Conservation (phyloP, 2,888 invertebrate species). For the Xylota segnis region DNA sequence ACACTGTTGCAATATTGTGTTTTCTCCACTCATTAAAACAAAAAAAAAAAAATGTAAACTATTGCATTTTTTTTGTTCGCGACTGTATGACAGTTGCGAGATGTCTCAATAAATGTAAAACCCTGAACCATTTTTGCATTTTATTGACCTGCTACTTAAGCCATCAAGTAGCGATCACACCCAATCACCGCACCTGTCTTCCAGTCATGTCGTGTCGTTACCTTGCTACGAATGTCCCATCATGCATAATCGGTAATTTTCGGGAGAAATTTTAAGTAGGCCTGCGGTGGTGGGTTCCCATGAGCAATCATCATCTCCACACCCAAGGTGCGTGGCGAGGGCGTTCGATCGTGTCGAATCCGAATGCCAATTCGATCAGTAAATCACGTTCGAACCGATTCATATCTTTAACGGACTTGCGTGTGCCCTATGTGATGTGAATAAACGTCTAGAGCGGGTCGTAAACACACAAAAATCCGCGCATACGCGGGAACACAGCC, state of each 20-base stretch:
- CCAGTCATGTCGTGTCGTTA: slow-evolving; percentile 33
- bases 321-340: slow-evolving; percentile 47
- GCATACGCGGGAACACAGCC: slow-evolving; percentile 2
- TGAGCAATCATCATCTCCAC: slow-evolving; percentile 35
- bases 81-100: slow-evolving; percentile 23
- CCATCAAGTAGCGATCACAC: slow-evolving; percentile 31
- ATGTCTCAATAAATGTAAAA: slow-evolving; percentile 21
- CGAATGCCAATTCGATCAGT: slow-evolving; percentile 52
- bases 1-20: slow-evolving; percentile 13
- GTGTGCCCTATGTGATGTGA: slow-evolving; percentile 54
- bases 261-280: slow-evolving; percentile 43
- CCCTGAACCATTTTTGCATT: slow-evolving; percentile 21
- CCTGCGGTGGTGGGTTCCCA: slow-evolving; percentile 48
- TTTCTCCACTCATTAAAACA: slow-evolving; percentile 10
- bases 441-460: slow-evolving; percentile 36
- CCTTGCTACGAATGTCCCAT: slow-evolving; percentile 29
- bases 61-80: slow-evolving; percentile 21
- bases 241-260: slow-evolving; percentile 27
- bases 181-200: slow-evolving; percentile 37
- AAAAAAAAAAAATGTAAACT: slow-evolving; percentile 4
- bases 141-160: background rate
- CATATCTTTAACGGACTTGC: slow-evolving; percentile 56
- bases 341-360: slow-evolving; percentile 35
- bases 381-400: slow-evolving; percentile 68
- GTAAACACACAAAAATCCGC: slow-evolving; percentile 36